Evolutionary conservation across 35 echinoderm and acorn worm genomes (phyloP), one percentile per base, ranked within the genome.

Genomic region (Stichopus chloronotus): DNA sequence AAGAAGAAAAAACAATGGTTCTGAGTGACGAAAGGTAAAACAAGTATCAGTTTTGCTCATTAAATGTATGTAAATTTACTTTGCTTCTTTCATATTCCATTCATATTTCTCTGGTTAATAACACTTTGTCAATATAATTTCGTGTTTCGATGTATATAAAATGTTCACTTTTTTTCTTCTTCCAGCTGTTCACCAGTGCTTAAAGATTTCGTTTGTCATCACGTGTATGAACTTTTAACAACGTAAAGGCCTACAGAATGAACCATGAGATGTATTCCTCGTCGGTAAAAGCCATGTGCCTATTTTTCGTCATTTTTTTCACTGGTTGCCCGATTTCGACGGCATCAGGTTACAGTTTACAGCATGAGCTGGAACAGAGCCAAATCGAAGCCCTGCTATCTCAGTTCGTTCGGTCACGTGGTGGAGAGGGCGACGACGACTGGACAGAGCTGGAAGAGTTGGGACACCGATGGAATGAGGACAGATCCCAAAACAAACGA

Each of bases 351-450:
- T 56, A 19, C 19, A 85, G 8, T 53, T 22, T 58, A 58, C 55
- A 56, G 8, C 82, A 85, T 5, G 82, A 85, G 7, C n/a, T 58
- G 14, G 82, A 85, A 56, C 82, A 85, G 82, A 56, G 58, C 19
- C 80, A 83, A 56, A 83, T 83, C 52, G 53, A 83, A 4, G 21
- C 82, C 82, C 24, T 85, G 82, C 4, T 85, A 56, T 59, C 82
- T n/a, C 30, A 85, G 43, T 85, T 85, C 19, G 52, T 55, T 2
- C 82, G 58, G 22, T 85, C 82, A 16, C 82, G 54, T 23, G 12
- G 14, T 21, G 56, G 54, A 85, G 54, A n/a, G 56, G 82, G 58
- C 21, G 52, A 14, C 13, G 54, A 58, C 6, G 13, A 85, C 6
- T 85, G 82, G 82, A 19, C n/a, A 58, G 55, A 85, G 4, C 55